phyloP scores from a whole-genome alignment of 2,797 vertebrate species.

The Sebastes diaconus region DNA sequence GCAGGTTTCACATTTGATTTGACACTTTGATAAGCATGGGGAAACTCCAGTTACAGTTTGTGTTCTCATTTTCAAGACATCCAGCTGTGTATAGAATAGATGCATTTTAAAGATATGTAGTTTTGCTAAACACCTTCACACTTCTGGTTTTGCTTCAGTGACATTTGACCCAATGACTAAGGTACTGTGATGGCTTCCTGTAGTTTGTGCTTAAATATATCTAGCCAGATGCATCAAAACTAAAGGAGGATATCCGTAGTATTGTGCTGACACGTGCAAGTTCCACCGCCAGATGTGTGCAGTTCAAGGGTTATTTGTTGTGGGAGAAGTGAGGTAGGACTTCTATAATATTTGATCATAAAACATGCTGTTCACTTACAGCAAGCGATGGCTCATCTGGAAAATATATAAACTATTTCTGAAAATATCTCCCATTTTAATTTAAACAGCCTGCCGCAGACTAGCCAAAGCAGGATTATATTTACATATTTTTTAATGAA shows the following conservation, averaged over 20 bases:
- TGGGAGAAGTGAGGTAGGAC: not conserved
- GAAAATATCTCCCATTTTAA: not conserved
- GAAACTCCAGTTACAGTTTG: not conserved
- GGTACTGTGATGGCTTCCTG: constrained; percentile 27
- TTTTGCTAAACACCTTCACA: not conserved
- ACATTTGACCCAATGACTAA: not conserved
- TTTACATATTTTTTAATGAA: not conserved
- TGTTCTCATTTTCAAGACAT: not conserved
- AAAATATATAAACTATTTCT: not conserved
- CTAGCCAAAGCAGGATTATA: not conserved
- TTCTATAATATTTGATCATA: not conserved
- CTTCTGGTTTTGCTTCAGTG: not conserved
- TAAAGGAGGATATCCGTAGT: constrained; percentile 44
- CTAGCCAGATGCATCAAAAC: constrained; percentile 21
- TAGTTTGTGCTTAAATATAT: constrained; percentile 17
- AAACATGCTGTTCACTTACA: not conserved
- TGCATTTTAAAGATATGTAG: too few relatives aligned
- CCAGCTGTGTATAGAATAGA: too few relatives aligned
- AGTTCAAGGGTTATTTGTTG: constrained; percentile 1
- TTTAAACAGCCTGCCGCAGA: not conserved
- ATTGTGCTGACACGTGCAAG: constrained; percentile 26
- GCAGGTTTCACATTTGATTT: constrained; percentile 24
- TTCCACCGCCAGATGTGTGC: constrained; percentile 33
- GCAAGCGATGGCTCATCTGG: not conserved
- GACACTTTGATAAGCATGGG: not conserved